Evolutionary conservation across 2,888 invertebrate species (phyloP).

Genomic region (Priocnemis perturbator): DNA sequence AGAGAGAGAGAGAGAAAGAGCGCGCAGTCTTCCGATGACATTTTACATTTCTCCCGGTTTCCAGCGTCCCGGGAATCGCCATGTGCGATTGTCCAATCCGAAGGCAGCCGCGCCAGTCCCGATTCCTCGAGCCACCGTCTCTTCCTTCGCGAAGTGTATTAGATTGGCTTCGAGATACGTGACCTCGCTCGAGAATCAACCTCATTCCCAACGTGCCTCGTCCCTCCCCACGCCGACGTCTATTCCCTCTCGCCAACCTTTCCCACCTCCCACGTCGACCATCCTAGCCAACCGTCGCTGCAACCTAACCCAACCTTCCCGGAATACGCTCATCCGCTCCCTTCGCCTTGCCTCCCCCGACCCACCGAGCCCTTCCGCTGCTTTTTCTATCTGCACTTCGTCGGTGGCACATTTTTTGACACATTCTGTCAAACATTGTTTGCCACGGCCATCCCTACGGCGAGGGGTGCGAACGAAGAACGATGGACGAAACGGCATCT

Average conservation of each 20-base stretch:
- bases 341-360: slow-evolving; percentile 23
- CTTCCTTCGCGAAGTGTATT: slow-evolving; percentile 64
- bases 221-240: slow-evolving; percentile 14
- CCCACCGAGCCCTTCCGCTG: slow-evolving; percentile 16
- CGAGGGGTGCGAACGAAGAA: too few relatives aligned
- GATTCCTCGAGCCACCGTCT: too few relatives aligned
- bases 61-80: slow-evolving; percentile 9
- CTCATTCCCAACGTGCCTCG: slow-evolving; percentile 70
- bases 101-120: too few relatives aligned
- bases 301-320: slow-evolving; percentile 43
- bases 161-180: slow-evolving; percentile 74
- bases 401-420: slow-evolving; percentile 22
- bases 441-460: background rate
- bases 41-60: slow-evolving; percentile 4
- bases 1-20: too few relatives aligned
- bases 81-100: too few relatives aligned
- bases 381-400: slow-evolving; percentile 7
- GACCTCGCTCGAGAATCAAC: slow-evolving; percentile 74
- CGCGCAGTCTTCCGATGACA: slow-evolving; percentile 5
- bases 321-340: slow-evolving; percentile 41
- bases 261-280: slow-evolving; percentile 36
- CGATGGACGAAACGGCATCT: too few relatives aligned
- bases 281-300: slow-evolving; percentile 41
- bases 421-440: background rate
- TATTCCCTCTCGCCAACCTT: slow-evolving; percentile 9